Evolutionary conservation across 2,888 invertebrate genomes (phyloP), one percentile per base, ranked within the genome.

Genomic region (Perizoma affinitatum): DNA sequence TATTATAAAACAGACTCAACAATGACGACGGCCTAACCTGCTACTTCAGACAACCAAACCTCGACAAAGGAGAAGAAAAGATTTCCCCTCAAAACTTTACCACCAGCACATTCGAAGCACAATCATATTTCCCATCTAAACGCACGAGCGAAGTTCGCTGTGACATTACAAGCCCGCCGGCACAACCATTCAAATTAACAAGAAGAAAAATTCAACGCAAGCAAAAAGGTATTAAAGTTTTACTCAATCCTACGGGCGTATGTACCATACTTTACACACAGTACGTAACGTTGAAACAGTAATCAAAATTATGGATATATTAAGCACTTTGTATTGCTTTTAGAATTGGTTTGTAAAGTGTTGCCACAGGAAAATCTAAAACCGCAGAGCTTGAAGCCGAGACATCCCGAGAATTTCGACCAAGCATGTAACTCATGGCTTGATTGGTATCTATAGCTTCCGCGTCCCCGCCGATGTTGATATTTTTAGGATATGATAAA

Each of bases 191-290:
- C 51, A 53, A 65, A 67, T 66, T 55, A 66, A 58, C 56, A 52
- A 56, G 61, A 61, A 66, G 40, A 64, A 68, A 69, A 65, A 67
- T 53, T 58, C 66, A 52, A 48, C 58, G 66, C 61, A 63, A 67
- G 58, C 65, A 60, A 69, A 69, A 67, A 65, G 69, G 63, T 64
- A 72, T 75, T 75, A 68, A 78, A 78, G 74, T 78, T 80, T 71
- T 69, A 73, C 76, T 72, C 74, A 77, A 78, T 76, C 75, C 76
- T 46, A 45, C 52, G 41, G 51, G 22, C 53, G 52, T 51, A 48
- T 42, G 11, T 54, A 44, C 45, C 44, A 8, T 33, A 48, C 36
- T 52, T 55, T 7, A 4, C 38, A 8, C 36, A 63, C 34, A 55
- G 42, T 53, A 50, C 8, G 46, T 35, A 38, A 1, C 1, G 38